Base-by-base conservation (phyloP, 2,888 invertebrate genomes). In the Polyommatus icarus region DNA sequence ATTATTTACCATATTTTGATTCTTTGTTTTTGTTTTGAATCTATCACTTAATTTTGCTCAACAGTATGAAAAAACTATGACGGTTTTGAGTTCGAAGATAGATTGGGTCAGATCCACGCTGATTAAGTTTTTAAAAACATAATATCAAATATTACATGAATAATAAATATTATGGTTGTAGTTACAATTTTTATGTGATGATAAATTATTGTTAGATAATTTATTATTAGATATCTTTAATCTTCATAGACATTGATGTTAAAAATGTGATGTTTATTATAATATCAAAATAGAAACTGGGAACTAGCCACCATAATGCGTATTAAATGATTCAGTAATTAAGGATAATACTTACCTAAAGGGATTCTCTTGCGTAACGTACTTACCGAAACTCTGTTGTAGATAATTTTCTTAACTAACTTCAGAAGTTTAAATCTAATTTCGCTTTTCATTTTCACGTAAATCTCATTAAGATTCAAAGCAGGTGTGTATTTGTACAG, bases 371-470 rank as follows among this genome's bases (percentile, higher is more conserved):
- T 32, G 6, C 15, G 29, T 67, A 67, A 67, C 7, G 29, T 67
- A 29, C 32, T 29, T 67, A 67, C 29, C 29, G 29, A 67, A 67
- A 67, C 29, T 67, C 67, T 67, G 67, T 67, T 67, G 67, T 67
- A 32, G 67, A 67, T 73, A 73, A 40, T 73, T 73, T 73, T 73
- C 73, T 73, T 73, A 73, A 46, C 73, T 73, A 50, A 73, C 40
- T 46, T 50, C 73, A 24, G 24, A 73, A 73, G 46, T 20, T 73
- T 73, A 46, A 73, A 46, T 40, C 73, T 20, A 73, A 73, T 73
- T 46, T 73, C 6, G 67, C 67, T 73, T 73, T 73, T 73, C 36
- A 73, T 73, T 73, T 73, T 18, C 40, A 73, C 40, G 73, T 46
- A 24, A 73, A 73, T 20, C 73, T 73, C 46, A 20, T 73, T 73